phyloP scores from a whole-genome alignment of 2,113 vertebrate species.

The Bambusicola thoracicus region DNA sequence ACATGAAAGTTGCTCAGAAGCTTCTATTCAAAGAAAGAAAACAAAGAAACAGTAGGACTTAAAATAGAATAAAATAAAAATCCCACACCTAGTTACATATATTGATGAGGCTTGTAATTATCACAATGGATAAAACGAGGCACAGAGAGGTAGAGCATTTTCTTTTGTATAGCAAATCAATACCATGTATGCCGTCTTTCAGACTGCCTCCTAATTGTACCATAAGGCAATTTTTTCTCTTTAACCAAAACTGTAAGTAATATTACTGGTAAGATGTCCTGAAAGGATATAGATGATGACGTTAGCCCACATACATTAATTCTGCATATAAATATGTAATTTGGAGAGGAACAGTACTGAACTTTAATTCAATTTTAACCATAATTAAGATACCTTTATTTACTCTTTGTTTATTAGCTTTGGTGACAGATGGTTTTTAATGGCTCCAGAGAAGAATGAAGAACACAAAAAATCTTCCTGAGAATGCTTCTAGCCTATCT shows the following conservation, averaged over 20 bases:
- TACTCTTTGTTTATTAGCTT: not conserved
- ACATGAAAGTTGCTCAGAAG: not conserved
- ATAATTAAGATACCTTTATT: not conserved
- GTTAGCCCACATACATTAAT: not conserved
- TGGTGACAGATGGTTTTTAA: not conserved
- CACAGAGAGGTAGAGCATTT: not conserved
- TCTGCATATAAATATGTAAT: not conserved
- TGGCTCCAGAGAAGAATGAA: not conserved
- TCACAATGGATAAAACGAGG: not conserved
- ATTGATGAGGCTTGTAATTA: not conserved
- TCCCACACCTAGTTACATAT: not conserved
- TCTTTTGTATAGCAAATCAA: not conserved
- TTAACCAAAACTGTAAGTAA: not conserved
- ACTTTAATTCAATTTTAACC: not conserved
- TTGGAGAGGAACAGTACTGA: not conserved
- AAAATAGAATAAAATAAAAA: not conserved
- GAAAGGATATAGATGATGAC: not conserved
- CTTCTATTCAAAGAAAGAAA: not conserved
- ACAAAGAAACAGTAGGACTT: not conserved
- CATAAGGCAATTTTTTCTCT: not conserved
- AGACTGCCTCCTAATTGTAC: not conserved
- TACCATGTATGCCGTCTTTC: not conserved
- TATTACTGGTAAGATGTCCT: not conserved
- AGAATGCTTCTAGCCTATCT: not conserved
- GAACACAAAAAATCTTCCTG: not conserved